phyloP scores from a whole-genome alignment of 2,888 invertebrate species.

The Emmelina monodactyla region DNA sequence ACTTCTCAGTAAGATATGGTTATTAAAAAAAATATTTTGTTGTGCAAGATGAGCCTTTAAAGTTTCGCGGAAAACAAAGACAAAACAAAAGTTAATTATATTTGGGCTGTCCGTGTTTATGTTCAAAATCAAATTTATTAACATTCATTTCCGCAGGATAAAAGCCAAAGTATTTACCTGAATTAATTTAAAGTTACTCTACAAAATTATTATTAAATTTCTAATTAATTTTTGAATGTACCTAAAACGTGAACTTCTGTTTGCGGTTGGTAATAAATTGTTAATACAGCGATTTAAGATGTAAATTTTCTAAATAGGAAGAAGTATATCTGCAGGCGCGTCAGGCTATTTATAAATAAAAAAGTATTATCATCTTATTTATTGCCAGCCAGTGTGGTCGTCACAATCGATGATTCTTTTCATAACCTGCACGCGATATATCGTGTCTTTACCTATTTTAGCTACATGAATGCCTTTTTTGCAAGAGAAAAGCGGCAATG shows the following conservation, averaged over 20 bases:
- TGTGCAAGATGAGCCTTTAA: no score
- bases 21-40: no score
- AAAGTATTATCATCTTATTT: neutral
- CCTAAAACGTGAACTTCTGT: neutral
- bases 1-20: no score
- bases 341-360: neutral
- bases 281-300: no score
- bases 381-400: neutral
- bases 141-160: constrained; percentile 1
- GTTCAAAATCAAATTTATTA: neutral
- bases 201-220: constrained; percentile 1
- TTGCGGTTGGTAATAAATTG: no score
- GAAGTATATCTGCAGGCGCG: neutral
- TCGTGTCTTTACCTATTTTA: constrained; percentile 45
- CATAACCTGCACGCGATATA: constrained; percentile 44
- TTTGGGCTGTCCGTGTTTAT: neutral
- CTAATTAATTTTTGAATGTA: neutral
- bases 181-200: constrained; percentile 3
- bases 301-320: no score
- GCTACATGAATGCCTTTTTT: constrained; percentile 45
- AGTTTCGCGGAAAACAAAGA: no score
- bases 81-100: neutral
- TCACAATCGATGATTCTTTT: neutral
- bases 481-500: constrained; percentile 53
- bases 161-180: constrained; percentile 4